A percentile compares a stretch with the other conserved stretches of the same genome.
Evolutionary conservation across 2,113 vertebrate genomes (phyloP).

Genomic region (Melanerpes formicivorus): DNA sequence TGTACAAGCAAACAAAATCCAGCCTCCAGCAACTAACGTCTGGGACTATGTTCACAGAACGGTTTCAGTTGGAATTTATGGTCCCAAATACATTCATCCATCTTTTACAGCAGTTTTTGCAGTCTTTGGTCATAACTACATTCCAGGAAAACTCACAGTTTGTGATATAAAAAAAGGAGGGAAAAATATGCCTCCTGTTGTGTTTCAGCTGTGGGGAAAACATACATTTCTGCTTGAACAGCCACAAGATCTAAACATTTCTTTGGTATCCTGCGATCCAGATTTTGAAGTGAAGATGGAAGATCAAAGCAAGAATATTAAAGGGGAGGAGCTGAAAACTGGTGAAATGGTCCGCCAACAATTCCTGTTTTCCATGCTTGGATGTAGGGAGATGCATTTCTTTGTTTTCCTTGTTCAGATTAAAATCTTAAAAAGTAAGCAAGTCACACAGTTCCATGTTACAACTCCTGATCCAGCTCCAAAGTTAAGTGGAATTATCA

Average conservation of each 20-base stretch:
- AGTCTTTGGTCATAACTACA: constrained; percentile 86
- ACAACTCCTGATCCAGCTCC: constrained; percentile 84
- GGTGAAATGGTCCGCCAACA: constrained; percentile 80
- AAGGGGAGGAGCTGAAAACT: constrained; percentile 80
- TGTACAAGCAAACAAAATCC: constrained; percentile 80
- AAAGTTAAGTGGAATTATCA: constrained; percentile 78
- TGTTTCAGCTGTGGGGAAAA: constrained; percentile 95
- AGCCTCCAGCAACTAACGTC: constrained; percentile 80
- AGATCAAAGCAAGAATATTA: constrained; percentile 83
- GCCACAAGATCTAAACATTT: constrained; percentile 82
- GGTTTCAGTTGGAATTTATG: constrained; percentile 90
- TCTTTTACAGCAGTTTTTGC: constrained; percentile 88
- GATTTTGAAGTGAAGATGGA: constrained; percentile 83
- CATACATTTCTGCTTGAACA: constrained; percentile 82
- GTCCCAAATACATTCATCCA: constrained; percentile 93
- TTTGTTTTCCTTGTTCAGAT: constrained; percentile 85
- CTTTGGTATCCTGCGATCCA: constrained; percentile 75
- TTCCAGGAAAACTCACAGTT: constrained; percentile 87
- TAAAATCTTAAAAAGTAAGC: constrained; percentile 62
- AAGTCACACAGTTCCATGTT: constrained; percentile 81
- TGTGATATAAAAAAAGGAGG: constrained; percentile 83
- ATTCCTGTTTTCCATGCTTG: constrained; percentile 79
- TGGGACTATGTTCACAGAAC: constrained; percentile 83
- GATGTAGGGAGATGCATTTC: constrained; percentile 76
- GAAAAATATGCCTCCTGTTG: constrained; percentile 85